Conservation (phyloP, 2,797 vertebrate genomes). For the Manis javanica region DNA sequence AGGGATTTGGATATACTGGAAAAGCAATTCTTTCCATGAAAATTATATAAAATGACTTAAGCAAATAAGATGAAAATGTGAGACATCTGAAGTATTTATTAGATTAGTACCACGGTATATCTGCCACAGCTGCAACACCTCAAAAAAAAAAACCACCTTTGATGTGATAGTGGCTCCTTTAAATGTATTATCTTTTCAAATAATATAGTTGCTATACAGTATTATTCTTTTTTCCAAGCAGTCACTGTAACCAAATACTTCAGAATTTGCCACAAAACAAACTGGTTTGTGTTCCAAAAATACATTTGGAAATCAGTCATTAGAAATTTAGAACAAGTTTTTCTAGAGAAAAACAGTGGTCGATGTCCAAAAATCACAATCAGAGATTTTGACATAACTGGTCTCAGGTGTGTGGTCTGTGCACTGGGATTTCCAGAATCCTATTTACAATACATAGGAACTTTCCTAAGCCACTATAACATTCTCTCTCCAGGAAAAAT, state of each 20-base stretch:
- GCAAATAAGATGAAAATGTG: neutral
- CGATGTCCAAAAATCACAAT: neutral
- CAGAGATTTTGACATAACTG: neutral
- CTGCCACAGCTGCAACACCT: neutral
- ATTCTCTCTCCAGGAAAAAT: neutral
- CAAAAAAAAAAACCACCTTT: neutral
- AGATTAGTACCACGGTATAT: neutral
- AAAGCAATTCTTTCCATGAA: neutral
- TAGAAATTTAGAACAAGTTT: conserved; percentile 43
- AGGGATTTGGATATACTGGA: neutral
- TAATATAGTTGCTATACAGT: neutral
- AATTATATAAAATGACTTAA: neutral
- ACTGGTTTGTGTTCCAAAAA: conserved; percentile 11
- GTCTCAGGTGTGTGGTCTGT: neutral
- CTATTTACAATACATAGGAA: neutral
- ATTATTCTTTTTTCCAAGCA: neutral
- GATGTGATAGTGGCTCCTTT: neutral
- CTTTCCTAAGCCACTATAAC: neutral
- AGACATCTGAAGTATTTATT: neutral
- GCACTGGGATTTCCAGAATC: neutral
- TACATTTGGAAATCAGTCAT: neutral
- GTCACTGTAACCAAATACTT: conserved; percentile 15
- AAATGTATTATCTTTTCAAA: conserved; percentile 13
- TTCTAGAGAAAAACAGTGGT: neutral
- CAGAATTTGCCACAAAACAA: conserved; percentile 30